These are phyloP conservation scores for Strix uralensis DNA, from an alignment of 2,113 vertebrate genomes.

Conservation along the genomic window DNA sequence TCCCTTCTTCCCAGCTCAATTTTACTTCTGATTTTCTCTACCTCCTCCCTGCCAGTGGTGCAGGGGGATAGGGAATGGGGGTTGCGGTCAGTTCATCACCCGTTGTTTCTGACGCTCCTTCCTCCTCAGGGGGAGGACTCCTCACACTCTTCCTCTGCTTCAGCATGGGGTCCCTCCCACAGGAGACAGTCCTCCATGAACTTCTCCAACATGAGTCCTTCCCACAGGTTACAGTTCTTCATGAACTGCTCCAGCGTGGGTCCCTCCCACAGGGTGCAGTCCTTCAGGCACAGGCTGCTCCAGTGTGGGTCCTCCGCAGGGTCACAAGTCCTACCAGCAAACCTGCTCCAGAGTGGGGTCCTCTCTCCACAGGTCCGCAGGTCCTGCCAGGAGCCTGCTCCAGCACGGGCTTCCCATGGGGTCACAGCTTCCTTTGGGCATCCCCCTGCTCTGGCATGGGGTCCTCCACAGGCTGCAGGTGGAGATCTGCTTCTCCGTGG, in stretches of 20 bases:
- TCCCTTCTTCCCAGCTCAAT: fast-evolving
- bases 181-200: background rate
- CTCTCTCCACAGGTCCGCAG: background rate
- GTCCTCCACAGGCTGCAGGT: background rate
- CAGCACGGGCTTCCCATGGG: no score
- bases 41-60: background rate
- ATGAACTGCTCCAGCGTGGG: fast-evolving
- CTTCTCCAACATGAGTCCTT: background rate
- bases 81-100: background rate
- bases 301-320: no score
- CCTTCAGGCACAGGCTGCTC: background rate
- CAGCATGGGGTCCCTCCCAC: background rate
- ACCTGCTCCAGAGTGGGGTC: background rate
- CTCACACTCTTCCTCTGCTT: background rate
- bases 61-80: background rate
- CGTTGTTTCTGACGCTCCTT: background rate
- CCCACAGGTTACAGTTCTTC: background rate
- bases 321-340: background rate
- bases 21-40: background rate
- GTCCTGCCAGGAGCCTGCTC: background rate
- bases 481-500: background rate
- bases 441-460: fast-evolving
- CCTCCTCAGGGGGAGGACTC: background rate
- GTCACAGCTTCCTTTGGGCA: background rate
- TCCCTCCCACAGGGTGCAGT: background rate